Conservation (phyloP, 92 coral and sea anemone species). For the Nematostella vectensis region DNA sequence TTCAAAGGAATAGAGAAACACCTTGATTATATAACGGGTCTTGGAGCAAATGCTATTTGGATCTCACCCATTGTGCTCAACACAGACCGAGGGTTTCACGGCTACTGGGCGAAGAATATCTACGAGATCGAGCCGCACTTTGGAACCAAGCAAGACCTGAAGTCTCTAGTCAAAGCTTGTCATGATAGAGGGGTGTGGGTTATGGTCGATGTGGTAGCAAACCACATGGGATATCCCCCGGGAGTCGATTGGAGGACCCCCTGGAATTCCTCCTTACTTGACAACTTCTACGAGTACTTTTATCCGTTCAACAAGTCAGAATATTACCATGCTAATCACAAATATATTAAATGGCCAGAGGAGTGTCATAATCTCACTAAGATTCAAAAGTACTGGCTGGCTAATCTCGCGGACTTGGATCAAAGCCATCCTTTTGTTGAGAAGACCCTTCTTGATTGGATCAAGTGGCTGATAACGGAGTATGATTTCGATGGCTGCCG, state of each 20-base stretch:
- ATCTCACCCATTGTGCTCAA: conserved; percentile 64
- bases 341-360: conserved; percentile 68
- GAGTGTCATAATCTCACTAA: conserved; percentile 56
- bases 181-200: conserved; percentile 73
- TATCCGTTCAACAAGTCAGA: conserved; percentile 49
- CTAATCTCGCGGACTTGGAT: conserved; percentile 56
- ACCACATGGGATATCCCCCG: conserved; percentile 71
- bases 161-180: conserved; percentile 49
- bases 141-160: conserved; percentile 57
- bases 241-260: conserved; percentile 32
- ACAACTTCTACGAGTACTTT: conserved; percentile 20
- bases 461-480: conserved; percentile 35
- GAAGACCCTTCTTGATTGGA: conserved; percentile 41
- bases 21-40: conserved; percentile 58
- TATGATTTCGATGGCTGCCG: conserved; percentile 67
- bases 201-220: conserved; percentile 71
- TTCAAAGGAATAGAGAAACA: conserved; percentile 62
- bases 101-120: conserved; percentile 76
- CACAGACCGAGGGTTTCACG: conserved; percentile 61
- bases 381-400: conserved; percentile 58
- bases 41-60: conserved; percentile 75
- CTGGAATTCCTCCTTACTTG: conserved; percentile 18
- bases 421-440: conserved; percentile 58
- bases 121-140: conserved; percentile 62
- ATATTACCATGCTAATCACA: conserved; percentile 49